These are phyloP conservation scores for Pyrocoelia pectoralis DNA, from an alignment of 2,888 invertebrate species.

Conservation along the genomic window DNA sequence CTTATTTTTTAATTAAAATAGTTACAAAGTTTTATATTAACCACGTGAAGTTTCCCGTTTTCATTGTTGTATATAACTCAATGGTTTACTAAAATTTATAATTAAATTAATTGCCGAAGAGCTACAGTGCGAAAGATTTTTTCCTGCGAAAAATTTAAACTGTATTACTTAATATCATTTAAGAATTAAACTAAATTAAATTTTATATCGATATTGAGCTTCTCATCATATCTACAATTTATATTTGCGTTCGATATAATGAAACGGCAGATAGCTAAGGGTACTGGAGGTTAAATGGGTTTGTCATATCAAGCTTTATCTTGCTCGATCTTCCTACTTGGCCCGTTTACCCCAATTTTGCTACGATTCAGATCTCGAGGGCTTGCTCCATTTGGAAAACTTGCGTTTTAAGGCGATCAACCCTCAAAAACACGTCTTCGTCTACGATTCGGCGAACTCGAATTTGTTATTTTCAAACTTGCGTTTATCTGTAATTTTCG, in stretches of 20 bases:
- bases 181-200: conserved; percentile 8
- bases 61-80: conserved; percentile 11
- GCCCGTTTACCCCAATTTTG: conserved; percentile 33
- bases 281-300: conserved; percentile 30
- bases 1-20: conserved; percentile 29
- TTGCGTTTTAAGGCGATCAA: conserved; percentile 23
- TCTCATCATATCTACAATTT: conserved; percentile 15
- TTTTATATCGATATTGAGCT: conserved; percentile 10
- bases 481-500: too few species aligned
- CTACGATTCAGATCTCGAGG: conserved; percentile 27
- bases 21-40: conserved; percentile 17
- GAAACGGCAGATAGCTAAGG: conserved; percentile 26
- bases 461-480: too few species aligned
- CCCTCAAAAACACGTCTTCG: too few species aligned
- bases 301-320: conserved; percentile 35
- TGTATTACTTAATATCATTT: conserved; percentile 15
- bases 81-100: conserved; percentile 9
- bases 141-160: too few species aligned
- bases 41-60: background rate
- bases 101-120: conserved; percentile 10
- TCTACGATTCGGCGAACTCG: too few species aligned
- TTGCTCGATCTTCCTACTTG: conserved; percentile 31
- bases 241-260: conserved; percentile 30
- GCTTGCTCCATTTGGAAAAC: conserved; percentile 28
- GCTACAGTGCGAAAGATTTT: too few species aligned